Base-by-base conservation (phyloP, 1,140 invertebrate species). In the Apis dorsata region DNA sequence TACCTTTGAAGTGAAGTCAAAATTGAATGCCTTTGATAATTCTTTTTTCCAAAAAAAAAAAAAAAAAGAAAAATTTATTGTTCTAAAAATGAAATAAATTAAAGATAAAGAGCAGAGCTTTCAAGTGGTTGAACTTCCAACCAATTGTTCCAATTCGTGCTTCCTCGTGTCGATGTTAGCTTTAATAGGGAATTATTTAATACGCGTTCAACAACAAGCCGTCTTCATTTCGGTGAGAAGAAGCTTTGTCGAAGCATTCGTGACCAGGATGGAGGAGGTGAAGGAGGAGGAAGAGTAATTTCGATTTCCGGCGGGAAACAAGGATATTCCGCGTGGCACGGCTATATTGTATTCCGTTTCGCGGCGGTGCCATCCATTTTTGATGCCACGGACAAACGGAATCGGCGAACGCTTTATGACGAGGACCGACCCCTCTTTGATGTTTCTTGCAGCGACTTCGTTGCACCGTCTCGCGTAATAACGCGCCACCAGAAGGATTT, bases 321-420 rank as follows among this genome's bases (percentile, higher is more conserved):
- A 19, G 51, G 59, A 80, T 77, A 60, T 82, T 34, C 34, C 73
- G 55, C 68, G 62, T n/a, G 44, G 28, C 69, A 17, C 10, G 21
- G 5, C 59, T 81, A 81, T 81, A 81, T 77, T 76, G 80, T 81
- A 81, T 81, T 76, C 80, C 73, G 80, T 81, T 81, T 81, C 60
- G 80, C 49, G 72, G 53, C 11, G 2, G 8, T 2, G 7, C 55
- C 53, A 69, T 81, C 51, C 73, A 81, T 81, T 81, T 81, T 81
- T 81, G 44, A 81, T 76, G 73, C 80, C 1, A 44, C 49, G 73
- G 80, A 81, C 80, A 81, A 81, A 81, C 80, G 80, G 80, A 81
- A 81, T 81, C 65, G 80, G 63, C 57, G 65, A 81, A 81, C 80
- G 73, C 28, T 81, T 81, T 81, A 76, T 81, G 79, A 81, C 62